phyloP scores from a whole-genome alignment of 2,888 invertebrate genomes.

The Podotricha telesiphe region DNA sequence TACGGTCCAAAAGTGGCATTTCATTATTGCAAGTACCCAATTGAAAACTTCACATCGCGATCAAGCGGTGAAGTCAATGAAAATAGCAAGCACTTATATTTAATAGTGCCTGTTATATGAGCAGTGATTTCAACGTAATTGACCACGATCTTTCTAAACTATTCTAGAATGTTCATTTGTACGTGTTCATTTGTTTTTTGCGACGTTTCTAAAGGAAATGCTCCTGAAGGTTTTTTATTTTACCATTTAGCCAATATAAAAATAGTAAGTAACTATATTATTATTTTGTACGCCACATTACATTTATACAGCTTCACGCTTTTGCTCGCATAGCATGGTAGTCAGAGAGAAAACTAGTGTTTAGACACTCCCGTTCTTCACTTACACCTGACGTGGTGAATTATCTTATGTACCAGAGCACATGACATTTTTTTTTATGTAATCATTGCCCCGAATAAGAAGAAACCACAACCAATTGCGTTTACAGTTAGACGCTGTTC shows the following conservation, averaged over 20 bases:
- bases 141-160: slow-evolving; percentile 12
- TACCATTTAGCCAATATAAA: neutral
- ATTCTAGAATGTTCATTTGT: neutral
- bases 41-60: slow-evolving; percentile 16
- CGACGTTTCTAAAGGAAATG: neutral
- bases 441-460: no score
- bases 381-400: no score
- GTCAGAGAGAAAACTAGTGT: no score
- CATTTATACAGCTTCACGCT: no score
- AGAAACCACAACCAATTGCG: no score
- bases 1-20: neutral
- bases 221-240: neutral
- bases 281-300: no score
- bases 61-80: slow-evolving; percentile 4
- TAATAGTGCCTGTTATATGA: neutral
- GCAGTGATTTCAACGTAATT: slow-evolving; percentile 11
- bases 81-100: slow-evolving; percentile 14
- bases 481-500: no score
- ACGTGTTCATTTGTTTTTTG: neutral
- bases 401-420: no score
- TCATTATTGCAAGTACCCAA: slow-evolving; percentile 14
- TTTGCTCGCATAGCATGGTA: no score
- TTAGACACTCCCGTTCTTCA: no score
- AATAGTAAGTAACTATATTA: neutral
- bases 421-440: no score